A percentile compares a stretch with the other conserved stretches of the same genome.
Conservation (phyloP, 2,113 vertebrate species). For the Rhynchomys soricoides region DNA sequence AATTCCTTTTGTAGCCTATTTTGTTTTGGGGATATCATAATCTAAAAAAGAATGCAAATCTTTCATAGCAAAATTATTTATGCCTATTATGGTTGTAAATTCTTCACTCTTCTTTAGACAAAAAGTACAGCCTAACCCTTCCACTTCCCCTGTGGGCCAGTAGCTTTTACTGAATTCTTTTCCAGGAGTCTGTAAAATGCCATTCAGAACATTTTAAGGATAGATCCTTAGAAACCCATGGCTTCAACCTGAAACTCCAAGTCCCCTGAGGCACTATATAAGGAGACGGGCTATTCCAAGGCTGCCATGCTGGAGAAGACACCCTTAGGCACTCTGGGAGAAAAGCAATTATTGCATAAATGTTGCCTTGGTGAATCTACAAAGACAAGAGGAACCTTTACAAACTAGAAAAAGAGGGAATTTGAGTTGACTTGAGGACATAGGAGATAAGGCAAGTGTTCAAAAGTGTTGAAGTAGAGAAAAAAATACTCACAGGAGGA, state of each 20-base stretch:
- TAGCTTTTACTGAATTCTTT: slow-evolving; percentile 44
- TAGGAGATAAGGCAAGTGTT: not conserved
- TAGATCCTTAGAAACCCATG: not conserved
- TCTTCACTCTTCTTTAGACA: not conserved
- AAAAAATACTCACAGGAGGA: too few relatives aligned
- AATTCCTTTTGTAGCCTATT: not conserved
- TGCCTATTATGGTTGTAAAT: not conserved
- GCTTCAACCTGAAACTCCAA: not conserved
- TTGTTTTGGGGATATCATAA: not conserved
- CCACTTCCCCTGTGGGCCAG: not conserved
- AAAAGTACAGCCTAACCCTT: not conserved
- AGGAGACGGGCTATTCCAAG: not conserved
- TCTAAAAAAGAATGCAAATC: not conserved
- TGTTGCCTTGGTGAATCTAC: not conserved
- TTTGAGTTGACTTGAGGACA: not conserved
- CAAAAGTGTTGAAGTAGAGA: not conserved
- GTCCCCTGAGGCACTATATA: not conserved
- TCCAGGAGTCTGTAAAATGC: not conserved
- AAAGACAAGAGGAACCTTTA: slow-evolving; percentile 1
- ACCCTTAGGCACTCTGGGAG: not conserved
- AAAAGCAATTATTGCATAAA: not conserved
- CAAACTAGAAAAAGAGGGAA: not conserved
- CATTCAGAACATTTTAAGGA: not conserved
- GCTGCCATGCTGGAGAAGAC: not conserved
- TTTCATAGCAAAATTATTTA: not conserved